Evolutionary conservation across 2,888 invertebrate genomes (phyloP).

Genomic region (Cinara cedri): DNA sequence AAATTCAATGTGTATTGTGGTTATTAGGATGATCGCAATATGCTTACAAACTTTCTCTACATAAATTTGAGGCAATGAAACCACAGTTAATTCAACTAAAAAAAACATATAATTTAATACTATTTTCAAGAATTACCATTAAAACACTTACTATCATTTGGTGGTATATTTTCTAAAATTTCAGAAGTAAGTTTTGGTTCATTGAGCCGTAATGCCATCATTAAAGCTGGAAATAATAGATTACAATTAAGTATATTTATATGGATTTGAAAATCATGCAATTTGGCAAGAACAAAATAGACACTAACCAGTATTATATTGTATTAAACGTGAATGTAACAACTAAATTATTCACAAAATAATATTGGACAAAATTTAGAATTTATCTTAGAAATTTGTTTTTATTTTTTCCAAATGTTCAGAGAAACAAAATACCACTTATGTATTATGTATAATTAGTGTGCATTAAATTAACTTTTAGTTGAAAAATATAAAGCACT

Average conservation of each 20-base stretch:
- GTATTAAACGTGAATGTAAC: too few species aligned
- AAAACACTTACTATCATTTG: conserved; percentile 72
- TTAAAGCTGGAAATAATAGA: conserved; percentile 69
- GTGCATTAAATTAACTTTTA: too few species aligned
- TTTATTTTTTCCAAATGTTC: too few species aligned
- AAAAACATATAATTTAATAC: conserved; percentile 59
- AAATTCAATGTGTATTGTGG: conserved; percentile 84
- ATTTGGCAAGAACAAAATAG: too few species aligned
- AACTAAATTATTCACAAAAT: too few species aligned
- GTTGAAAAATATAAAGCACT: too few species aligned
- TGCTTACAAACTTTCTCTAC: conserved; percentile 76
- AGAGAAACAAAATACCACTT: too few species aligned
- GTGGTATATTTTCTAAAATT: conserved; percentile 82
- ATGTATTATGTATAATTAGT: too few species aligned
- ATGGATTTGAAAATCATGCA: too few species aligned
- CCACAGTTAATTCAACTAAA: conserved; percentile 78
- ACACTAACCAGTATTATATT: too few species aligned
- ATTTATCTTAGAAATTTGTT: too few species aligned
- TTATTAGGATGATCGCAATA: conserved; percentile 75
- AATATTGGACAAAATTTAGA: too few species aligned
- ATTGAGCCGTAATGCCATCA: conserved; percentile 84
- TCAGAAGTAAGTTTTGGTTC: conserved; percentile 77
- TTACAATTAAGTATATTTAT: not conserved
- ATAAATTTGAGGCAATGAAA: conserved; percentile 75
- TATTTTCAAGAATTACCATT: conserved; percentile 20